phyloP scores from a whole-genome alignment of 1,140 invertebrate species.

The Aleiodes sp. region DNA sequence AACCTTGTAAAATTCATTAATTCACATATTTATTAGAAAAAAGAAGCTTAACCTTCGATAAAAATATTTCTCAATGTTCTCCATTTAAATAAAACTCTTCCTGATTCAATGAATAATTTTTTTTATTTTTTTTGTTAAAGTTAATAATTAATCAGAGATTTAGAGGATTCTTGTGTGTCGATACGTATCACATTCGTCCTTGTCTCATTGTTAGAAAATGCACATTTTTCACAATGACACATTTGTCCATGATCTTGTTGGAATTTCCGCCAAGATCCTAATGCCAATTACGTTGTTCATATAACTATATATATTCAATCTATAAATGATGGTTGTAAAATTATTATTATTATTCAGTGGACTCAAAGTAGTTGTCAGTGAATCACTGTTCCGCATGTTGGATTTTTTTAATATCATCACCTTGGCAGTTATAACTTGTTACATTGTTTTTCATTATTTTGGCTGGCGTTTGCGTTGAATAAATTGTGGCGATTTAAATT shows the following conservation, averaged over 20 bases:
- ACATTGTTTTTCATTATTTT: not conserved
- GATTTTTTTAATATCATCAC: not conserved
- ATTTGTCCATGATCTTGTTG: conserved; percentile 16
- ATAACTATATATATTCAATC: not conserved
- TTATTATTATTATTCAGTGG: not conserved
- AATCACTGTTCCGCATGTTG: not conserved
- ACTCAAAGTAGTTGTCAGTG: not conserved
- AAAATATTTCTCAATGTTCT: no score
- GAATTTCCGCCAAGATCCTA: conserved; percentile 8
- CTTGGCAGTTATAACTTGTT: not conserved
- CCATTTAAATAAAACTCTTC: no score
- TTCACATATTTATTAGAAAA: no score
- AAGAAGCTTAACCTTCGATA: no score
- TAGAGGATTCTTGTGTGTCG: not conserved
- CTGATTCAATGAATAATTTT: not conserved
- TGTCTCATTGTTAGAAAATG: not conserved
- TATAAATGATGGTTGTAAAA: not conserved
- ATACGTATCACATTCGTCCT: not conserved
- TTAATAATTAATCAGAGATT: no score
- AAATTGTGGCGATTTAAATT: no score
- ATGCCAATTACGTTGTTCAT: not conserved
- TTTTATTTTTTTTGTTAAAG: not conserved
- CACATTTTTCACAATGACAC: conserved; percentile 4
- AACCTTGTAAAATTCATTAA: no score
- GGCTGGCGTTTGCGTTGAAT: no score